These are phyloP conservation scores for Hippocampus kuda DNA, from an alignment of 2,797 vertebrate genomes.

Conservation along the genomic window DNA sequence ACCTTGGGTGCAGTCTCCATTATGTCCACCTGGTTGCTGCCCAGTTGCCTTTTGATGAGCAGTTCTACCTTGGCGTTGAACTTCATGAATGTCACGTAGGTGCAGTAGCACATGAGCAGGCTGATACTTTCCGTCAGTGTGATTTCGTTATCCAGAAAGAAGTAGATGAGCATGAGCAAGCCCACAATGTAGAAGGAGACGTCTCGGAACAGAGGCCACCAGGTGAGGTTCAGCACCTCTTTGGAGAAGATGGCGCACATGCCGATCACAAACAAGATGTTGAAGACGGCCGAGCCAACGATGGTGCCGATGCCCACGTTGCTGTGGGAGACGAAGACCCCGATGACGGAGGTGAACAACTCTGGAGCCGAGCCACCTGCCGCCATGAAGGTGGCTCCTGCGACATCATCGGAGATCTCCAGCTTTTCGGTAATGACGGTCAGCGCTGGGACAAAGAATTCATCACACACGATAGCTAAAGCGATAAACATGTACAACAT, in stretches of 20 bases:
- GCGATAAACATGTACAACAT: slow-evolving; percentile 99
- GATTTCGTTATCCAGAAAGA: slow-evolving; percentile 95
- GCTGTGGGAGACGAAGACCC: slow-evolving; percentile 91
- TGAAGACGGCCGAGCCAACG: slow-evolving; percentile 94
- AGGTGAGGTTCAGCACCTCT: slow-evolving; percentile 90
- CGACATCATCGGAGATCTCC: slow-evolving; percentile 89
- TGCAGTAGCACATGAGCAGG: slow-evolving; percentile 76
- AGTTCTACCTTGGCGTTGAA: slow-evolving; percentile 80
- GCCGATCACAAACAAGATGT: slow-evolving; percentile 96
- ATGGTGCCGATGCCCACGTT: slow-evolving; percentile 96
- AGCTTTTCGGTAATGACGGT: slow-evolving; percentile 93
- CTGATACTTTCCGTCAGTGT: slow-evolving; percentile 75
- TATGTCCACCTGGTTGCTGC: slow-evolving; percentile 82
- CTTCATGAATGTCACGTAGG: slow-evolving; percentile 95
- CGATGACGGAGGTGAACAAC: slow-evolving; percentile 94
- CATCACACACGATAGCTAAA: slow-evolving; percentile 92
- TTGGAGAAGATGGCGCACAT: slow-evolving; percentile 96
- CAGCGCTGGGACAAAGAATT: slow-evolving; percentile 93
- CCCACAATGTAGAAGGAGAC: slow-evolving; percentile 92
- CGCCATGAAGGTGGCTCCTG: slow-evolving; percentile 96
- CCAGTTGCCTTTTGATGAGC: slow-evolving; percentile 71
- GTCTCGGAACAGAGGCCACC: slow-evolving; percentile 97
- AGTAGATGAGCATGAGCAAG: slow-evolving; percentile 88
- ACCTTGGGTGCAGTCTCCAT: slow-evolving; percentile 79
- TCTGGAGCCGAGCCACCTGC: slow-evolving; percentile 94